phyloP scores from a whole-genome alignment of 2,888 invertebrate species.

The Leucozona laternaria region DNA sequence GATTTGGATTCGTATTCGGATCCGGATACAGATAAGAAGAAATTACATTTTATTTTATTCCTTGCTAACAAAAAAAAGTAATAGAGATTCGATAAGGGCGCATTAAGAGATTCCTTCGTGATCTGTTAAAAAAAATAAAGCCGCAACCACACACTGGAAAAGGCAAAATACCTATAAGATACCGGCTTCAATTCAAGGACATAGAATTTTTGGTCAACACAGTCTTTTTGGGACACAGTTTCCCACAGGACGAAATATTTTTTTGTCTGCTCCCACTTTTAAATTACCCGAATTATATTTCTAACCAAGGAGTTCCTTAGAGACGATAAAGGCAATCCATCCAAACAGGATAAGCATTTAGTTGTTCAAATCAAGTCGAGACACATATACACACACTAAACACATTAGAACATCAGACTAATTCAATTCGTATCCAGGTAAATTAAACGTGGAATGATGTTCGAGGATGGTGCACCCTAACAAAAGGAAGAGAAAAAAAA shows the following conservation, averaged over 20 bases:
- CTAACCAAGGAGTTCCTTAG: background rate
- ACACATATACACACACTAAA: background rate
- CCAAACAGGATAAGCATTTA: slow-evolving; percentile 5
- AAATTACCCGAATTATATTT: background rate
- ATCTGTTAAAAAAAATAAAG: background rate
- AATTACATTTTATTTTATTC: slow-evolving; percentile 48
- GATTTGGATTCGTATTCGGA: slow-evolving; percentile 12
- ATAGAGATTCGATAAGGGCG: slow-evolving; percentile 11
- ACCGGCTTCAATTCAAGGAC: background rate
- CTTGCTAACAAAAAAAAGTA: background rate
- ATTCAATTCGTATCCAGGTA: slow-evolving; percentile 44
- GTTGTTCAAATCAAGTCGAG: slow-evolving; percentile 25
- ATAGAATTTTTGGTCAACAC: background rate
- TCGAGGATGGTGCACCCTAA: background rate
- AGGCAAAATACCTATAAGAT: background rate
- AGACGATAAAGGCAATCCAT: background rate
- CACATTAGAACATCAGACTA: background rate
- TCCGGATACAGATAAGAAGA: slow-evolving; percentile 18
- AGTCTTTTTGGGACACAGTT: background rate
- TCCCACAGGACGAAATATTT: background rate
- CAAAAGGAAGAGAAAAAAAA: background rate
- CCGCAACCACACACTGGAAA: background rate
- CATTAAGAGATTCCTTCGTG: background rate
- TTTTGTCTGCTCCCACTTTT: background rate
- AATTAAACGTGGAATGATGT: slow-evolving; percentile 31